A percentile compares a stretch with the other conserved stretches of the same genome.
Evolutionary conservation across 2,113 vertebrate genomes (phyloP).

Genomic region (Athene noctua): DNA sequence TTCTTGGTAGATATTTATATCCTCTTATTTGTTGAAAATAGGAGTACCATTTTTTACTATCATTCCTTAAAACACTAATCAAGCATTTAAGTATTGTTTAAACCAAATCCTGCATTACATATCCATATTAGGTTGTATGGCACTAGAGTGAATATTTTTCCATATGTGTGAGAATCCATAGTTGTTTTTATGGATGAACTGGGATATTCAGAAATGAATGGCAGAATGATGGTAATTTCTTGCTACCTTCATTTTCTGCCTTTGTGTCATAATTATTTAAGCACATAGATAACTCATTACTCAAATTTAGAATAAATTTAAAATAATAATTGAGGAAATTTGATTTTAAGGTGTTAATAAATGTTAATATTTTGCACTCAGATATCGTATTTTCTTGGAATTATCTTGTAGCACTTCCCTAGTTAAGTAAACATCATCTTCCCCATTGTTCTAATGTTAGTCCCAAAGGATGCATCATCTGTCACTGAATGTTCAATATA

Average conservation of each 20-base stretch:
- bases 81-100: background rate
- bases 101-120: background rate
- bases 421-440: background rate
- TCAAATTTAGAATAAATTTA: background rate
- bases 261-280: background rate
- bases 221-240: background rate
- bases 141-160: background rate
- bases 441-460: conserved; percentile 1
- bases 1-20: background rate
- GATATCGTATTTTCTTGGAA: background rate
- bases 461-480: conserved; percentile 43
- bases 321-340: background rate
- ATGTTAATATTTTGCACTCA: background rate
- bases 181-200: background rate
- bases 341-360: background rate
- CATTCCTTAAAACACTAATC: background rate
- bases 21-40: background rate
- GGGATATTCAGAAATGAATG: background rate
- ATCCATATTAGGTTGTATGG: background rate
- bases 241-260: background rate
- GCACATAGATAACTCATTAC: background rate
- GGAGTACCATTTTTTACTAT: background rate
- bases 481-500: conserved; percentile 44
- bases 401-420: background rate
- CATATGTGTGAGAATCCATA: background rate